Percentiles rank a stretch among this genome's conserved stretches.
Evolutionary conservation across 2,797 vertebrate species (phyloP).

Genomic region (Mus spretus): DNA sequence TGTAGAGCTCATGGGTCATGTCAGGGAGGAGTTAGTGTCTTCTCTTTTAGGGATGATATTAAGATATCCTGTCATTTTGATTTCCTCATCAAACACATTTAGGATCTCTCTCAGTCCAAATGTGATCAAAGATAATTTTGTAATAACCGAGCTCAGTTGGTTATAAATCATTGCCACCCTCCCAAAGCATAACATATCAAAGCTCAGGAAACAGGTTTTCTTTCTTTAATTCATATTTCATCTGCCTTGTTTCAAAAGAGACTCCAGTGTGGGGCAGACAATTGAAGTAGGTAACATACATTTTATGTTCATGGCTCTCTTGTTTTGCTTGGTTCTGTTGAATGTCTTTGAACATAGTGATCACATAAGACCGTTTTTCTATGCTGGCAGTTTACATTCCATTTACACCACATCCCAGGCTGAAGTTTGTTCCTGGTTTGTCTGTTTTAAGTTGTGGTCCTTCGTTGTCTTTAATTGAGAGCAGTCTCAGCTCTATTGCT

Average conservation of each 20-base stretch:
- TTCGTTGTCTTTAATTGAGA: conserved; percentile 26
- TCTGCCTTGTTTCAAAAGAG: conserved; percentile 49
- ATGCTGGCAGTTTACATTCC: background rate
- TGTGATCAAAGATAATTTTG: conserved; percentile 30
- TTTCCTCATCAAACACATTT: conserved; percentile 45
- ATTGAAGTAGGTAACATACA: conserved; percentile 38
- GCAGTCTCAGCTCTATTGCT: background rate
- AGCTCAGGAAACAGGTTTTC: background rate
- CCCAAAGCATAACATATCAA: background rate
- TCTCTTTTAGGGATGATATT: conserved; percentile 26
- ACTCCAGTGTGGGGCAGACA: conserved; percentile 49
- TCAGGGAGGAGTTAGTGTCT: background rate
- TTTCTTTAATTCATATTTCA: conserved; percentile 46
- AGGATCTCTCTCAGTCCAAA: background rate
- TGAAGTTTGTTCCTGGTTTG: background rate
- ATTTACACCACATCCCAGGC: conserved; percentile 11
- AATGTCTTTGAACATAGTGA: conserved; percentile 44
- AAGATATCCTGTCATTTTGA: background rate
- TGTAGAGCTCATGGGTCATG: background rate
- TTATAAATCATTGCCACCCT: background rate
- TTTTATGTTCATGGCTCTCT: conserved; percentile 48
- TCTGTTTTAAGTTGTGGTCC: conserved; percentile 23
- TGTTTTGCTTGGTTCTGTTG: conserved; percentile 40
- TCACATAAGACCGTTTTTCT: conserved; percentile 38
- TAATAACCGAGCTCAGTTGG: background rate